These are phyloP conservation scores for Boloria selene DNA, from an alignment of 2,888 invertebrate genomes.

Conservation along the genomic window DNA sequence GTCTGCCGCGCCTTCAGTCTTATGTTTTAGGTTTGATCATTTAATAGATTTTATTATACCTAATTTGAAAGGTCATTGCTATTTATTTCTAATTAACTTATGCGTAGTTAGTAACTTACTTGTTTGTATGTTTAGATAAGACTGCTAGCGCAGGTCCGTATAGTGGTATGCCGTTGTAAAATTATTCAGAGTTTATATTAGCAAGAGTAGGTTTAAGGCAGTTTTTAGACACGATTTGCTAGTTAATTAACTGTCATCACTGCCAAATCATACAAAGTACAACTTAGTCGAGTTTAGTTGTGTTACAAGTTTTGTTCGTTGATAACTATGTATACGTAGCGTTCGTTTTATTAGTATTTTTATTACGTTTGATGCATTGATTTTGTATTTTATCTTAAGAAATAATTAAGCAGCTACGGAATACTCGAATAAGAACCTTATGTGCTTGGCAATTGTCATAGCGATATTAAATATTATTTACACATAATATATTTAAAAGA, in stretches of 20 bases:
- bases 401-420: constrained; percentile 46
- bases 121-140: constrained; percentile 48
- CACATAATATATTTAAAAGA: constrained; percentile 50
- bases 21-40: constrained; percentile 63
- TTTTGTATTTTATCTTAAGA: constrained; percentile 41
- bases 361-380: constrained; percentile 41
- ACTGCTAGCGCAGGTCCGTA: constrained; percentile 21
- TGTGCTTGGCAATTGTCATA: constrained; percentile 44
- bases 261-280: constrained; percentile 75
- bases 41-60: constrained; percentile 45
- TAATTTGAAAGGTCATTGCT: constrained; percentile 56
- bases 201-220: constrained; percentile 49
- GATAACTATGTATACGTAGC: constrained; percentile 39
- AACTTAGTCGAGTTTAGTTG: constrained; percentile 57
- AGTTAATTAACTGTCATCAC: constrained; percentile 58
- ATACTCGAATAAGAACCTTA: constrained; percentile 44
- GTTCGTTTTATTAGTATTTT: constrained; percentile 40
- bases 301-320: constrained; percentile 36
- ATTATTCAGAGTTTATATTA: constrained; percentile 56
- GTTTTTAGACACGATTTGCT: constrained; percentile 48
- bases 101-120: constrained; percentile 30
- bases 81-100: constrained; percentile 54
- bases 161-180: constrained; percentile 47
- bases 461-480: constrained; percentile 41
- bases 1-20: constrained; percentile 66